Evolutionary conservation across 2,888 invertebrate species (phyloP), one percentile per base, ranked within the genome.

Genomic region (Macaria notata): DNA sequence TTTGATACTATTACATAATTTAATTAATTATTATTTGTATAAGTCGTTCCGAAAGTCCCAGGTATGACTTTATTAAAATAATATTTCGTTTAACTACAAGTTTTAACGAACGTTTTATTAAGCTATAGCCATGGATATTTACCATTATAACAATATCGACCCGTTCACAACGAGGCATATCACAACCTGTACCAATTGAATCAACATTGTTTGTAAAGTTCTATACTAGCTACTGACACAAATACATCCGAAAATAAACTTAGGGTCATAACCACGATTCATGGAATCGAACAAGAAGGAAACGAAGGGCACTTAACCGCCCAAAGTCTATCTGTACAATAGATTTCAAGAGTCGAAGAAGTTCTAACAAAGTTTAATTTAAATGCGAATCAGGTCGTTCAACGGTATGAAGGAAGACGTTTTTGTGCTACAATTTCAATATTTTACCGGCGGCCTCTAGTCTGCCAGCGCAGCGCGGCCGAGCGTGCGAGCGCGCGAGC

Each of bases 101-200:
- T 86, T 90, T 87, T 84, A 89, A 90, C 88, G 84, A 87, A 83
- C 83, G 81, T 87, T 88, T 88, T 82, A 86, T 88, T 88, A 89
- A 87, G 89, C 88, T 89, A 88, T 88, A 89, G 89, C 86, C 86
- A 80, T 87, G 89, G 90, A 84, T 87, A 86, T 49, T 88, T 83
- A 88, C 84, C 86, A 88, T 88, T 87, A 90, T 88, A 91, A 91
- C 91, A 90, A 90, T 88, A 89, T 89, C 88, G 88, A 87, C 90
- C 84, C 91, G 91, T 90, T 91, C 84, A 85, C 86, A 91, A 91
- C 91, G 89, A 88, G 90, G 88, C 86, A 80, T 89, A 88, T 91
- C 91, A 91, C 91, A 91, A 91, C 91, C 91, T 88, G 90, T 89
- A 88, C 88, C 86, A 91, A 90, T 91, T 91, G 90, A 90, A 90